Conservation (phyloP, 2,888 invertebrate genomes). For the Acronicta alni region DNA sequence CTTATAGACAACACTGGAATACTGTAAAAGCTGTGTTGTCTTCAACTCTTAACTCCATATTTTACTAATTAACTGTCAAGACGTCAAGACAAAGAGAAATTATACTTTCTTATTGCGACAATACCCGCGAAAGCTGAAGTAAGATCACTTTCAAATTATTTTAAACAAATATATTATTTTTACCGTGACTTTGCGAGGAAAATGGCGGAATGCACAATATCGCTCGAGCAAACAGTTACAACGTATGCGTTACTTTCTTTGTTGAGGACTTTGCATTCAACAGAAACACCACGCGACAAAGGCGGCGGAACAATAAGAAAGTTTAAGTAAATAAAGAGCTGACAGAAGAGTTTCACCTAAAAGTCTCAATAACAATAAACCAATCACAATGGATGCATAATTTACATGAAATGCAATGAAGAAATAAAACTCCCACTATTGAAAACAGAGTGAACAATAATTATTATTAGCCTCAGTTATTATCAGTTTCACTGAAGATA, state of each 20-base stretch:
- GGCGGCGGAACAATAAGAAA: conserved; percentile 45
- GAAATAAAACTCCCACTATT: conserved; percentile 52
- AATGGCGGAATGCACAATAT: conserved; percentile 30
- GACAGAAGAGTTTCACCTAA: conserved; percentile 46
- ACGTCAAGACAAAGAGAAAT: conserved; percentile 42
- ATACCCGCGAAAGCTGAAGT: conserved; percentile 59
- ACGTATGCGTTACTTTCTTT: conserved; percentile 46
- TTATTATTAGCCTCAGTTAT: conserved; percentile 26
- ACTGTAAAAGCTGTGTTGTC: background rate
- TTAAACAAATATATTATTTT: conserved; percentile 58
- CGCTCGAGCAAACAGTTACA: conserved; percentile 27
- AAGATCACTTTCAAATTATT: conserved; percentile 48
- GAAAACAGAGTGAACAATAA: conserved; percentile 40
- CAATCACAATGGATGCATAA: conserved; percentile 47
- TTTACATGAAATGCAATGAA: conserved; percentile 50
- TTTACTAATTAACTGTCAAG: conserved; percentile 36
- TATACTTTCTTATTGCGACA: conserved; percentile 60
- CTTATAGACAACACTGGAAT: background rate
- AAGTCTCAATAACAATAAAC: conserved; percentile 42
- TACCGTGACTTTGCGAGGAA: conserved; percentile 21
- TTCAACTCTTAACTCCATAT: conserved; percentile 13
- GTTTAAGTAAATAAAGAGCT: conserved; percentile 33
- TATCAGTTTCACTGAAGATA: conserved; percentile 24
- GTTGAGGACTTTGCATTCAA: conserved; percentile 48
- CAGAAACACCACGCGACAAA: conserved; percentile 30